Conservation (phyloP, 2,888 invertebrate species). For the Augiades crinisus region DNA sequence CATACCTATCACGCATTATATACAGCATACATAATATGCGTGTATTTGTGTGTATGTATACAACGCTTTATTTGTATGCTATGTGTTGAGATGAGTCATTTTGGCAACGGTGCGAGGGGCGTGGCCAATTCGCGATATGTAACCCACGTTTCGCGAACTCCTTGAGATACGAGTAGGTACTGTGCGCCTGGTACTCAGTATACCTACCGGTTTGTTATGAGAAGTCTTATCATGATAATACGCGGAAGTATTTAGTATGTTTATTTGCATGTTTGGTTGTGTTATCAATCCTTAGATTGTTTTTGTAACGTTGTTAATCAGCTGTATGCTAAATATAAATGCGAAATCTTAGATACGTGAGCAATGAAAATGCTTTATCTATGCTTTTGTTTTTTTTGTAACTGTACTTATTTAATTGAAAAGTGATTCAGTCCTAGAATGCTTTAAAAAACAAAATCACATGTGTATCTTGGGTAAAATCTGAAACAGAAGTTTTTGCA, state of each 20-base stretch:
- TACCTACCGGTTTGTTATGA: conserved; percentile 30
- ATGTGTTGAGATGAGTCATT: conserved; percentile 53
- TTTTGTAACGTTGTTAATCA: too few species aligned
- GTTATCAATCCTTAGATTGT: too few species aligned
- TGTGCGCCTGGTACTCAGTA: conserved; percentile 52
- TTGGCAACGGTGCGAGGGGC: conserved; percentile 70
- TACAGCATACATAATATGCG: background rate
- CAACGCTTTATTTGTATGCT: background rate
- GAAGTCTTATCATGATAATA: conserved; percentile 8
- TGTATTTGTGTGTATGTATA: background rate
- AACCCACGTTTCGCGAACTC: conserved; percentile 27
- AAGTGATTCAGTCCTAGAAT: too few species aligned
- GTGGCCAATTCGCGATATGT: conserved; percentile 58
- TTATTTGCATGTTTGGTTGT: conserved; percentile 12
- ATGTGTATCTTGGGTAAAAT: too few species aligned
- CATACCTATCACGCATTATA: too few species aligned
- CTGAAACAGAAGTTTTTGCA: too few species aligned
- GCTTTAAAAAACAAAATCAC: too few species aligned
- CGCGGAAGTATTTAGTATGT: background rate
- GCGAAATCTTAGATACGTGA: too few species aligned
- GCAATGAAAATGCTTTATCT: too few species aligned
- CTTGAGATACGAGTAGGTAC: conserved; percentile 38
- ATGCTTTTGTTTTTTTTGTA: too few species aligned
- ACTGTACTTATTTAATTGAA: too few species aligned
- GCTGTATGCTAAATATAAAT: too few species aligned